phyloP scores from a whole-genome alignment of 2,888 invertebrate species.

The Mythimna loreyi region DNA sequence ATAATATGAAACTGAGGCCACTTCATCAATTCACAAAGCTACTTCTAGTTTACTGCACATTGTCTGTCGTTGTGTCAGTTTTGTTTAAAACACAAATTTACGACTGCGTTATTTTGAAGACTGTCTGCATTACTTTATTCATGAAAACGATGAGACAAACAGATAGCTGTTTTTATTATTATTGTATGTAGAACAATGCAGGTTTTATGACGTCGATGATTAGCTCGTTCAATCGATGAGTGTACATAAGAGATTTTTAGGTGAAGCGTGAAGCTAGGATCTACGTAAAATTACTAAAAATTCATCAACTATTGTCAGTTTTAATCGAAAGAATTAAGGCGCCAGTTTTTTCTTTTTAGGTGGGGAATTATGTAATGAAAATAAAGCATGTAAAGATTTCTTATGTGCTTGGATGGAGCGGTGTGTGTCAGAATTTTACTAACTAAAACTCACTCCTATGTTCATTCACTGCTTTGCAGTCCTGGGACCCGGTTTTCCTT shows the following conservation, averaged over 20 bases:
- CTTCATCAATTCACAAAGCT: background rate
- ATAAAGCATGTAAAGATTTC: no score
- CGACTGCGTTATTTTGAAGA: conserved; percentile 56
- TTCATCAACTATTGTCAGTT: no score
- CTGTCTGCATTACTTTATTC: conserved; percentile 56
- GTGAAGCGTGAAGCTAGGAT: background rate
- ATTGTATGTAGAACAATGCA: conserved; percentile 29
- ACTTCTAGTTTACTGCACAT: conserved; percentile 45
- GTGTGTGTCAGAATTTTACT: no score
- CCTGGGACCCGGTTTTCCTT: no score
- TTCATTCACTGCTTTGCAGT: no score
- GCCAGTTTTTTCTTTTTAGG: no score
- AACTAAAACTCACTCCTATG: no score
- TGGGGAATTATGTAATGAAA: no score
- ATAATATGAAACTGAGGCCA: background rate
- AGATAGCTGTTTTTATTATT: conserved; percentile 45
- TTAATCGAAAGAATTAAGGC: no score
- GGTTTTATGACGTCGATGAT: conserved; percentile 28
- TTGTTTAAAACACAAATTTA: conserved; percentile 61
- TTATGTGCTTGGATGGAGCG: no score
- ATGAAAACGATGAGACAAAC: conserved; percentile 43
- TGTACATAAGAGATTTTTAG: background rate
- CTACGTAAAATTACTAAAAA: background rate
- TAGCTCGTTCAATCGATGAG: background rate
- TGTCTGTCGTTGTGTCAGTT: conserved; percentile 42